A percentile compares a stretch with the other conserved stretches of the same genome.
phyloP scores from a whole-genome alignment of 2,113 vertebrate genomes.

The Hippoglossus stenolepis region DNA sequence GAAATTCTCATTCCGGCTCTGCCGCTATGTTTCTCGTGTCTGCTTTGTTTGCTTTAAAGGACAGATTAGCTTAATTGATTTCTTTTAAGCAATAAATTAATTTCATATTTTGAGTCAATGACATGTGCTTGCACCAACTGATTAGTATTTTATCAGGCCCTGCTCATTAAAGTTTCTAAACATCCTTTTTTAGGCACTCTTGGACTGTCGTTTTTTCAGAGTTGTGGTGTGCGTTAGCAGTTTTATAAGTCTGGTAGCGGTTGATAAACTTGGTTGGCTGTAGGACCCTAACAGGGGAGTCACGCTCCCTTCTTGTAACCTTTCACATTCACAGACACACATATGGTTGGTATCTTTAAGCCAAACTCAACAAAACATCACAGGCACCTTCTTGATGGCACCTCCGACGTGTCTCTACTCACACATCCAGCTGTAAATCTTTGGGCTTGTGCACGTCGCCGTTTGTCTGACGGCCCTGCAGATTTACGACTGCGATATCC shows the following conservation, averaged over 20 bases:
- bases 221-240: background rate
- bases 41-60: constrained; percentile 73
- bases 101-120: constrained; percentile 69
- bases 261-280: background rate
- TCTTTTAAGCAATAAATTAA: constrained; percentile 78
- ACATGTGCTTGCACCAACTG: constrained; percentile 56
- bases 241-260: constrained; percentile 3
- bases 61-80: constrained; percentile 80
- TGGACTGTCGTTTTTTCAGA: constrained; percentile 11
- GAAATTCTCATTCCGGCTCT: constrained; percentile 65
- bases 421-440: constrained; percentile 46
- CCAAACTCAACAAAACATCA: background rate
- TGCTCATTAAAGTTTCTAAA: constrained; percentile 43
- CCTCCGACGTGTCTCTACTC: constrained; percentile 22
- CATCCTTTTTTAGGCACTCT: constrained; percentile 32
- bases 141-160: constrained; percentile 41
- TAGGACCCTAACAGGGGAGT: background rate
- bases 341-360: background rate
- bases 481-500: constrained; percentile 52
- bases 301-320: background rate
- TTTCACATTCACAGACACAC: background rate
- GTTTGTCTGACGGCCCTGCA: constrained; percentile 36
- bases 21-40: constrained; percentile 57
- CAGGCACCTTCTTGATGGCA: constrained; percentile 21
- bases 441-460: constrained; percentile 35